Percentiles rank a stretch among this genome's conserved stretches.
phyloP scores from a whole-genome alignment of 2,113 vertebrate species.

The Ciconia maguari region DNA sequence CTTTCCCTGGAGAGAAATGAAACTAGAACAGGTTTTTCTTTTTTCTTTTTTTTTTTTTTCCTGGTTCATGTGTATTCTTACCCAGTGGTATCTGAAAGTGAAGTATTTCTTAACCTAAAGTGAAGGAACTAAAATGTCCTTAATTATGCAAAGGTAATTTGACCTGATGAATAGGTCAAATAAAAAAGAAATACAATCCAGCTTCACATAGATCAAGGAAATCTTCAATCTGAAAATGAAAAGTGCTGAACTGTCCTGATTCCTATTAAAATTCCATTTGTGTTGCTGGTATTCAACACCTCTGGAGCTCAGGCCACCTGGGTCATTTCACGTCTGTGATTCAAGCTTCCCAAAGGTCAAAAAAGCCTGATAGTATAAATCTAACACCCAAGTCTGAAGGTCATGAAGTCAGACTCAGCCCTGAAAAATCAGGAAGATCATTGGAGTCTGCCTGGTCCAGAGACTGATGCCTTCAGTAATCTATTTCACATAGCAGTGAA shows the following conservation, averaged over 20 bases:
- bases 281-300: background rate
- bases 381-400: background rate
- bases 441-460: background rate
- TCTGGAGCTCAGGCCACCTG: background rate
- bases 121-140: background rate
- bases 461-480: background rate
- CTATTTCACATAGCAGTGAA: background rate
- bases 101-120: background rate
- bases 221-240: background rate
- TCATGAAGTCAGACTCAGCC: background rate
- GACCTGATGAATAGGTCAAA: background rate
- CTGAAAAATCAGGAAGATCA: background rate
- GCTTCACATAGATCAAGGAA: background rate
- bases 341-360: background rate
- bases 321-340: background rate
- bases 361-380: background rate
- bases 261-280: slow-evolving; percentile 1
- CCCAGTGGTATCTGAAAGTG: background rate
- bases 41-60: background rate
- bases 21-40: background rate
- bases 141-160: background rate
- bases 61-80: background rate
- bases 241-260: background rate
- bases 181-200: background rate
- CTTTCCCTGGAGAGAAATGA: slow-evolving; percentile 10